A percentile compares a stretch with the other conserved stretches of the same genome.
These are phyloP conservation scores for Acanthisitta chloris DNA, from an alignment of 2,113 vertebrate species.

Conservation along the genomic window DNA sequence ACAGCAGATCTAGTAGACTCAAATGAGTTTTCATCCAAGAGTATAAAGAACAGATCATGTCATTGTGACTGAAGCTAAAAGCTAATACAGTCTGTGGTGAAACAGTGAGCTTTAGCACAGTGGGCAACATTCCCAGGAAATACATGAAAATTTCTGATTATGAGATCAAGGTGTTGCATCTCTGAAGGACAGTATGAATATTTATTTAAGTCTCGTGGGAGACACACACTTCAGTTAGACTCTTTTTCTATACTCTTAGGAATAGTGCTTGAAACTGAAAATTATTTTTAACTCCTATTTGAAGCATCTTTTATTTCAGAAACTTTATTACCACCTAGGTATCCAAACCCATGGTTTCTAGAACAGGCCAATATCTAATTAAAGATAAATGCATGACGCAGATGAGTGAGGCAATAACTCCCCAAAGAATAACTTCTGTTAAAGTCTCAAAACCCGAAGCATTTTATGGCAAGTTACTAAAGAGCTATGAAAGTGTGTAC, in stretches of 20 bases:
- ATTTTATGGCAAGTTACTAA: not conserved
- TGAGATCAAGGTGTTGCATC: not conserved
- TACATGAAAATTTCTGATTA: not conserved
- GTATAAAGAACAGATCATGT: not conserved
- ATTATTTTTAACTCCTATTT: not conserved
- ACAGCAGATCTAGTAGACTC: not conserved
- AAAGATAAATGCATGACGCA: not conserved
- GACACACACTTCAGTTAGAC: not conserved
- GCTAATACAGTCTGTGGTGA: not conserved
- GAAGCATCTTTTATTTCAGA: not conserved
- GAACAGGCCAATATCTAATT: not conserved
- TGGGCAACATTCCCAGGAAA: constrained; percentile 11
- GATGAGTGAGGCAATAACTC: not conserved
- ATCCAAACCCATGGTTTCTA: not conserved
- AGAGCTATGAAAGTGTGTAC: not conserved
- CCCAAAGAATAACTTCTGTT: not conserved
- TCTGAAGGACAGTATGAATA: constrained; percentile 41
- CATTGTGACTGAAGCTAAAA: not conserved
- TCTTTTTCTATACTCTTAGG: not conserved
- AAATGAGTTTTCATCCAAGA: not conserved
- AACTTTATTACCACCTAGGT: not conserved
- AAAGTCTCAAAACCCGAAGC: not conserved
- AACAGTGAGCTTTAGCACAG: not conserved
- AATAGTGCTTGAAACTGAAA: constrained; percentile 1
- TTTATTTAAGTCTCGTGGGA: not conserved